These are phyloP conservation scores for Crioceris asparagi DNA, from an alignment of 2,888 invertebrate species.

Conservation along the genomic window DNA sequence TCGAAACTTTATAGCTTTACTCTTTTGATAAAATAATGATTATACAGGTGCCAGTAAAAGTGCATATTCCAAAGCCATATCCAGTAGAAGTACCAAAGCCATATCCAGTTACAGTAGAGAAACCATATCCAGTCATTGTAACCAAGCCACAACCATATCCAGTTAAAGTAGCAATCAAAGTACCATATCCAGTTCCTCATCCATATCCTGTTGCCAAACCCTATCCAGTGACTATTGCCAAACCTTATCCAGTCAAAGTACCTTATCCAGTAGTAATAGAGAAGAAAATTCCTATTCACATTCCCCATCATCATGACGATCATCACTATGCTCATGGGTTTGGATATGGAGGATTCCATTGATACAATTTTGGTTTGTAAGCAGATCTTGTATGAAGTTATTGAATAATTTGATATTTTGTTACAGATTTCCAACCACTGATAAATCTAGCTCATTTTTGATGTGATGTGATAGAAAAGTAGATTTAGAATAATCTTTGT, in stretches of 20 bases:
- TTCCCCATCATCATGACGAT: conserved; percentile 25
- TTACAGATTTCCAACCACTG: too few relatives aligned
- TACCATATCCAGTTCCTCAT: conserved; percentile 45
- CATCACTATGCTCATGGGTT: conserved; percentile 16
- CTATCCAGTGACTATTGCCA: conserved; percentile 45
- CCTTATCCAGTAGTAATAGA: conserved; percentile 50
- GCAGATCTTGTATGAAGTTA: background rate
- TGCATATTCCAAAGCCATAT: conserved; percentile 34
- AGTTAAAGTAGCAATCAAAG: conserved; percentile 41
- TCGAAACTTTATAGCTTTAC: conserved; percentile 1
- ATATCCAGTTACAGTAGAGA: conserved; percentile 46
- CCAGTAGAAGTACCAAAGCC: conserved; percentile 32
- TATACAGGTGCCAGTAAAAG: conserved; percentile 26
- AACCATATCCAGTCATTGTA: conserved; percentile 49
- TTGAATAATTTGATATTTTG: too few relatives aligned
- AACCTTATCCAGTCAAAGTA: conserved; percentile 45
- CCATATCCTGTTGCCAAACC: conserved; percentile 37
- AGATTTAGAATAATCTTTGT: too few relatives aligned
- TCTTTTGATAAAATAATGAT: too few relatives aligned
- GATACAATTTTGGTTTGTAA: conserved; percentile 1
- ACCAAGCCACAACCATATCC: conserved; percentile 39
- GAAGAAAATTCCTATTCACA: conserved; percentile 39
- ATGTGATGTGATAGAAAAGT: too few relatives aligned
- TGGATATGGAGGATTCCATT: conserved; percentile 12
- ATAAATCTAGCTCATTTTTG: too few relatives aligned